phyloP scores from a whole-genome alignment of 2,888 invertebrate species.

The Pinctada fucata region DNA sequence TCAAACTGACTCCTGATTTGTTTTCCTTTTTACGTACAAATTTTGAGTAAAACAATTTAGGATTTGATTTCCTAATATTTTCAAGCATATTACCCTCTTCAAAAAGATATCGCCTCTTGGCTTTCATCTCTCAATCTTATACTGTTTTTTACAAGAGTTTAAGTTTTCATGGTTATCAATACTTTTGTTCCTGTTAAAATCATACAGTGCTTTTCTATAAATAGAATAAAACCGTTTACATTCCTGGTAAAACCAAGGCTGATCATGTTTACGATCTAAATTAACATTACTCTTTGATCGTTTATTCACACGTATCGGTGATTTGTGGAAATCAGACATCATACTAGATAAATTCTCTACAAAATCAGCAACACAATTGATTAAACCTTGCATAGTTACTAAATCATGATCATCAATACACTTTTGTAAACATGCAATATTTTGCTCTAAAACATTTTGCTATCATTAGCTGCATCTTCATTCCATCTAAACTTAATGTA shows the following conservation, averaged over 20 bases:
- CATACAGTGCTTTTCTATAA: neutral
- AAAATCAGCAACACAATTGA: too few species aligned
- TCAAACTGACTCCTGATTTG: neutral
- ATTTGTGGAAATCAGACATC: neutral
- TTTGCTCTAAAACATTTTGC: neutral
- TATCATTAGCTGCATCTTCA: conserved; percentile 6
- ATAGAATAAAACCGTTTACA: neutral
- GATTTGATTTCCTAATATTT: neutral
- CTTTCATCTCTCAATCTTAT: neutral
- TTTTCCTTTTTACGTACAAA: neutral
- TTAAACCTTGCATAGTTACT: neutral
- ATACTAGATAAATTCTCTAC: too few species aligned
- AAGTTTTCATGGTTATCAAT: neutral
- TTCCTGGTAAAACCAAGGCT: neutral
- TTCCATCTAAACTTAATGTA: neutral
- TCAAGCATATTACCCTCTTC: neutral
- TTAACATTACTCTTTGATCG: neutral
- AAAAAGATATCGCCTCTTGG: neutral
- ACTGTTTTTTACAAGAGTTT: neutral
- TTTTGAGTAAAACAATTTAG: neutral
- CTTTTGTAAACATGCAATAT: too few species aligned
- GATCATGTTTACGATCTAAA: neutral
- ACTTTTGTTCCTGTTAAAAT: neutral
- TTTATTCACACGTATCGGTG: neutral
- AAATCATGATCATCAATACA: too few species aligned